Conservation (phyloP, 2,797 vertebrate species). For the Hipposideros larvatus region DNA sequence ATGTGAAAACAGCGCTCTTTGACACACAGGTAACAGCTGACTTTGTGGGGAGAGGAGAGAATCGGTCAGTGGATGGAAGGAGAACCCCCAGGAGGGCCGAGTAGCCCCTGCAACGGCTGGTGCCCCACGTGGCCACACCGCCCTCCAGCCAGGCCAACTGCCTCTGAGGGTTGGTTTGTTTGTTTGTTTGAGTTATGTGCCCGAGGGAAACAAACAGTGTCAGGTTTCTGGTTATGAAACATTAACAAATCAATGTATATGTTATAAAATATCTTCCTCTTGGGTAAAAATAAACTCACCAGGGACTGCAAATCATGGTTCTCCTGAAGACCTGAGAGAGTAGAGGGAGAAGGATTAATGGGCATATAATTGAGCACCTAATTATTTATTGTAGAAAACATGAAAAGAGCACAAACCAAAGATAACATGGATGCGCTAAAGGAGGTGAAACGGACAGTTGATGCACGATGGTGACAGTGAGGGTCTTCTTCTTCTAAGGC, state of each 20-base stretch:
- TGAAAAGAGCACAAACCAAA: not conserved
- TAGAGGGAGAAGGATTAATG: fast-evolving
- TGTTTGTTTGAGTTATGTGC: not conserved
- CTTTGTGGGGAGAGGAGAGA: too few relatives aligned
- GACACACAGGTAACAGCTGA: not conserved
- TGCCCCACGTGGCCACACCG: fast-evolving
- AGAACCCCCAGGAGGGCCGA: not conserved
- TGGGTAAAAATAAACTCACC: not conserved
- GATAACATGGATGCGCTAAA: not conserved
- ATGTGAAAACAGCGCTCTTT: fast-evolving
- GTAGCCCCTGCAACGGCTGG: too few relatives aligned
- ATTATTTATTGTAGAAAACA: not conserved
- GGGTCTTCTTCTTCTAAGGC: fast-evolving
- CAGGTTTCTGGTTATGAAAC: not conserved
- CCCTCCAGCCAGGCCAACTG: not conserved
- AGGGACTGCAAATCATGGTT: fast-evolving
- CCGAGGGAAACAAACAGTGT: too few relatives aligned
- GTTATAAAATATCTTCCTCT: not conserved
- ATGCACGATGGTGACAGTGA: fast-evolving
- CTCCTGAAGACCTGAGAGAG: fast-evolving
- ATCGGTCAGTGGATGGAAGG: not conserved
- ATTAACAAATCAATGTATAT: fast-evolving
- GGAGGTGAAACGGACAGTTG: fast-evolving
- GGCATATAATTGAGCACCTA: fast-evolving
- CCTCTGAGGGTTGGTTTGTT: too few relatives aligned